Conservation (phyloP, 2,797 vertebrate genomes). For the Nyctalus aviator region DNA sequence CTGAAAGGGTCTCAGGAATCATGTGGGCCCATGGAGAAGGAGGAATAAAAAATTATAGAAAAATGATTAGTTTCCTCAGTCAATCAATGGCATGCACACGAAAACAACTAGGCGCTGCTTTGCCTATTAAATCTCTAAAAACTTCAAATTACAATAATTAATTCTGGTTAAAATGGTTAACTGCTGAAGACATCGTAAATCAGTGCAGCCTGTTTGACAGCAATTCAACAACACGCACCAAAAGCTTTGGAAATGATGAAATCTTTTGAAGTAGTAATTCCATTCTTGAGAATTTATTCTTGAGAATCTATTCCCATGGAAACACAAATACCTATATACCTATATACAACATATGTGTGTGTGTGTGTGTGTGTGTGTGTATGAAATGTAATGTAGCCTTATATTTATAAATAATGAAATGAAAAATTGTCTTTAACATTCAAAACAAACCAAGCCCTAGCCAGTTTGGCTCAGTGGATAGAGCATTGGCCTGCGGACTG, state of each 20-base stretch:
- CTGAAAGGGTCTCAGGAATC: background rate
- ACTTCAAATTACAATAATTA: constrained; percentile 34
- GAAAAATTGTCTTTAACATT: background rate
- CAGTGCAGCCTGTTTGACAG: background rate
- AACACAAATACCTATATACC: background rate
- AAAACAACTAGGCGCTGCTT: constrained; percentile 6
- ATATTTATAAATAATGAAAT: constrained; percentile 6
- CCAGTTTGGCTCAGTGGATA: too few relatives aligned
- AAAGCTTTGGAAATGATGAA: background rate
- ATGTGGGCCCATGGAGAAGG: background rate
- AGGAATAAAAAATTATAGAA: background rate
- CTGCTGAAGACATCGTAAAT: background rate
- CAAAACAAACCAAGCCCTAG: background rate
- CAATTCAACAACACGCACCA: background rate
- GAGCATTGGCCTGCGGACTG: too few relatives aligned
- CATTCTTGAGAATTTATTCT: background rate
- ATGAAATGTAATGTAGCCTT: background rate
- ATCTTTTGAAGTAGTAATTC: background rate
- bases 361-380: background rate
- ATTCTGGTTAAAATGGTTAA: constrained; percentile 44
- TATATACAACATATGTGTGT: background rate
- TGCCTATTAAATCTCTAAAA: background rate
- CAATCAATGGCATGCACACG: constrained; percentile 30
- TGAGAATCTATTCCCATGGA: background rate
- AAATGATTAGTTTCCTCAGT: constrained; percentile 41